Evolutionary conservation across 2,113 vertebrate genomes (phyloP).

Genomic region (Pseudorasbora parva): DNA sequence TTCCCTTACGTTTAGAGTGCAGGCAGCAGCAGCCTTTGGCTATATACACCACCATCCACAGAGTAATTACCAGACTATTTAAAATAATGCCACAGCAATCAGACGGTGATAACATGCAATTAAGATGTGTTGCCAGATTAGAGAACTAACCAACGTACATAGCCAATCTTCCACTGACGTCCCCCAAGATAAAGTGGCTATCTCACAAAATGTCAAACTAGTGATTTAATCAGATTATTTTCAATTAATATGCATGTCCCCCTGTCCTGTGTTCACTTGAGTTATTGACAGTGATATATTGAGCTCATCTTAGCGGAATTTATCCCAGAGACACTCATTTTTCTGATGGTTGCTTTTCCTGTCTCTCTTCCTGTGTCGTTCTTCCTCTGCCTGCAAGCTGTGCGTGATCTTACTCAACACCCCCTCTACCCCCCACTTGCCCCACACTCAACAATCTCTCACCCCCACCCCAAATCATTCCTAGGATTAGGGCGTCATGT

Average conservation of each 20-base stretch:
- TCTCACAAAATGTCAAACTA: conserved; percentile 94
- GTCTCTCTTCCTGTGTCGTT: conserved; percentile 12
- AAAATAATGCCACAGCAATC: conserved; percentile 99
- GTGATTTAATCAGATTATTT: conserved; percentile 99
- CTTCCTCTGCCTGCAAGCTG: conserved; percentile 77
- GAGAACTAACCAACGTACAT: conserved; percentile 83
- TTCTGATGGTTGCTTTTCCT: conserved; percentile 84
- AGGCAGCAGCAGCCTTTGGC: conserved; percentile 86
- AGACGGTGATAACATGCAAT: conserved; percentile 99
- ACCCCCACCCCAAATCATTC: conserved; percentile 72
- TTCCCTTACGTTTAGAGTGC: conserved; percentile 79
- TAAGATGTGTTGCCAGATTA: conserved; percentile 97
- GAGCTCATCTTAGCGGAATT: conserved; percentile 89
- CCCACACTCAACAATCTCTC: conserved; percentile 51
- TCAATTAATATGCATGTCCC: conserved; percentile 99
- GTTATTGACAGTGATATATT: conserved; percentile 98
- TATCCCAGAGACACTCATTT: conserved; percentile 88
- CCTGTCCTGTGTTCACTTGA: conserved; percentile 83
- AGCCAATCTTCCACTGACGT: conserved; percentile 81
- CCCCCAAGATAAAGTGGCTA: conserved; percentile 96
- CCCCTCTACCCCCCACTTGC: conserved; percentile 59
- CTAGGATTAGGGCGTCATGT: conserved; percentile 79
- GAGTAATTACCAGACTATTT: conserved; percentile 99
- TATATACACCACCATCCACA: conserved; percentile 96
- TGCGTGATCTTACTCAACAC: conserved; percentile 74